Evolutionary conservation across 2,888 invertebrate species (phyloP).

Genomic region (Leptinotarsa peninsularis): DNA sequence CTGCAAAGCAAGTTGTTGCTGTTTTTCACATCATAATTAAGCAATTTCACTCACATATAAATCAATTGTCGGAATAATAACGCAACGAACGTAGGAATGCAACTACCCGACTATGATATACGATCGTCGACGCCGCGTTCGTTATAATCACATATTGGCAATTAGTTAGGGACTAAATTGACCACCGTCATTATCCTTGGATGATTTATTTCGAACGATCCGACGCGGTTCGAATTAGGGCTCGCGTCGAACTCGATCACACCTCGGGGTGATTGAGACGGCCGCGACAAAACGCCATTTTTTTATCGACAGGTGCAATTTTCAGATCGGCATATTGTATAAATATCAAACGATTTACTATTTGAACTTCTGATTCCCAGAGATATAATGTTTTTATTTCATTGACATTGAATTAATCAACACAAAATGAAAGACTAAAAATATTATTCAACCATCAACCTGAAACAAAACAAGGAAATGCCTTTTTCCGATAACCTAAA

Average conservation of each 20-base stretch:
- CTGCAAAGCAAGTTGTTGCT: background rate
- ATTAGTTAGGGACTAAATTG: slow-evolving; percentile 67
- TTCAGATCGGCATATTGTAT: background rate
- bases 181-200: slow-evolving; percentile 66
- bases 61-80: slow-evolving; percentile 43
- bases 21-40: slow-evolving; percentile 25
- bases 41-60: slow-evolving; percentile 35
- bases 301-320: background rate
- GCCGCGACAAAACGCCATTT: background rate
- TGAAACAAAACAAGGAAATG: no score
- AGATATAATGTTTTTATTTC: no score
- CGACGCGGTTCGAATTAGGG: slow-evolving; percentile 64
- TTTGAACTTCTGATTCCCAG: no score
- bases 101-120: slow-evolving; percentile 58
- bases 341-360: background rate
- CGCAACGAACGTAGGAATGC: slow-evolving; percentile 33
- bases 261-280: background rate
- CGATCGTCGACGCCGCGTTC: slow-evolving; percentile 61
- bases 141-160: slow-evolving; percentile 67
- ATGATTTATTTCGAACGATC: slow-evolving; percentile 67
- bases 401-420: no score
- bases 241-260: background rate
- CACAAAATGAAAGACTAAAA: no score
- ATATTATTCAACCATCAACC: no score
- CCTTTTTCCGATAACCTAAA: no score